Evolutionary conservation across 2,113 vertebrate species (phyloP), one percentile per base, ranked within the genome.

Genomic region (Psilopogon haemacephalus): DNA sequence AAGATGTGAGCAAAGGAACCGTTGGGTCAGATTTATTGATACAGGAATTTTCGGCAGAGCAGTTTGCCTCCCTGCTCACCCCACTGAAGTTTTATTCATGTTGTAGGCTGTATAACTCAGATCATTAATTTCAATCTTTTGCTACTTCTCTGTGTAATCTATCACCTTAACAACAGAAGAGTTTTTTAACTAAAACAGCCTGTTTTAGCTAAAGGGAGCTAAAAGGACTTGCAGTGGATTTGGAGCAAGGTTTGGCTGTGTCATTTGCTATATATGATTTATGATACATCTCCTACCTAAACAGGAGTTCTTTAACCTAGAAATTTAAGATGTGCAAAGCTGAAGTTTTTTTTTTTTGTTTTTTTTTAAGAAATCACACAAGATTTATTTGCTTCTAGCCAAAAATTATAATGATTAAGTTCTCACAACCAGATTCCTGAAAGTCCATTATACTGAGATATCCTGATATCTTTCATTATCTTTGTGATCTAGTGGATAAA

Each of bases 401-500:
- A 75, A 23, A 91, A 38, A 11, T 65, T 65, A 74, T 44, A 44
- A 74, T 60, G 17, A 90, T 72, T 88, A 42, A 12, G 70, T 64
- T 67, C 19, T 27, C 28, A 44, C 71, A 88, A 71, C 37, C 23
- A 64, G 35, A 55, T 82, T 92, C 19, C 50, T 82, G 38, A 15
- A 64, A 40, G 9, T 37, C 60, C 16, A 16, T 55, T 64, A 71
- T 60, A 30, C 9, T 37, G 63, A 76, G 46, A 44, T 4, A 2
- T 81, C 81, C 55, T 86, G n/a, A 12, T 62, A 27, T 58, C n/a
- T 91, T 94, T 40, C 54, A 42, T 63, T 88, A 81, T 50, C 76
- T 96, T 95, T 88, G 46, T 87, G 80, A 91, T 13, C 38, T 69
- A 32, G 20, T 48, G n/a, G n/a, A 75, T 35, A 24, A 87, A 95